A percentile compares a stretch with the other conserved stretches of the same genome.
Evolutionary conservation across 2,113 vertebrate genomes (phyloP).

Genomic region (Siniperca chuatsi): DNA sequence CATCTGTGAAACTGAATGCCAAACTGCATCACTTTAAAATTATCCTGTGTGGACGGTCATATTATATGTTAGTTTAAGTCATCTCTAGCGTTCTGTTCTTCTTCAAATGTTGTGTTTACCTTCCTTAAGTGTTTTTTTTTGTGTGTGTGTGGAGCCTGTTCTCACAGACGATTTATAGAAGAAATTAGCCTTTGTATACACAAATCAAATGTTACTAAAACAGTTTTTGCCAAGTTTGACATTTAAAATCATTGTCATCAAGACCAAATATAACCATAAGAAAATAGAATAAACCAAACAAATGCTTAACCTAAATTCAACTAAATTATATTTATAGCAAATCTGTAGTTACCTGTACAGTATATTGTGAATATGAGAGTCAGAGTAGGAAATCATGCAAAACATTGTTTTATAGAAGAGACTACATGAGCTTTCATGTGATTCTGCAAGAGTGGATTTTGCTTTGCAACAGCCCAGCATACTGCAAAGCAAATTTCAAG

Average conservation of each 20-base stretch:
- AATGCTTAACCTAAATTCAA: neutral
- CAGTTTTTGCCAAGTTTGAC: neutral
- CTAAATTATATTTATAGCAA: neutral
- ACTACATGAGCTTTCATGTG: neutral
- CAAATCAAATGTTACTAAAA: neutral
- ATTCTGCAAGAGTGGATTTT: neutral
- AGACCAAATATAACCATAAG: neutral
- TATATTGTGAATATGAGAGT: neutral
- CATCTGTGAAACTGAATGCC: neutral
- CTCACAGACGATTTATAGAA: neutral
- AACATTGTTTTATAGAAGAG: neutral
- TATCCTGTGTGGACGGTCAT: neutral
- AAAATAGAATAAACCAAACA: neutral
- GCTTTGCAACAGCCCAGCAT: neutral
- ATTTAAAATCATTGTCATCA: slow-evolving; percentile 5
- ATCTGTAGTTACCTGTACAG: neutral
- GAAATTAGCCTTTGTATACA: neutral
- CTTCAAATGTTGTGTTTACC: neutral
- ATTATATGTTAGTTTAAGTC: neutral
- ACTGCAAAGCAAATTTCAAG: slow-evolving; percentile 3
- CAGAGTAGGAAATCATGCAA: neutral
- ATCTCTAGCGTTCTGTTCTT: neutral
- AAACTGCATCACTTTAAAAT: slow-evolving; percentile 1
- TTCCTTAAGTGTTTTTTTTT: neutral
- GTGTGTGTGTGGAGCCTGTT: neutral